Conservation (phyloP, 2,888 invertebrate species). For the Drosophila ochracea region DNA sequence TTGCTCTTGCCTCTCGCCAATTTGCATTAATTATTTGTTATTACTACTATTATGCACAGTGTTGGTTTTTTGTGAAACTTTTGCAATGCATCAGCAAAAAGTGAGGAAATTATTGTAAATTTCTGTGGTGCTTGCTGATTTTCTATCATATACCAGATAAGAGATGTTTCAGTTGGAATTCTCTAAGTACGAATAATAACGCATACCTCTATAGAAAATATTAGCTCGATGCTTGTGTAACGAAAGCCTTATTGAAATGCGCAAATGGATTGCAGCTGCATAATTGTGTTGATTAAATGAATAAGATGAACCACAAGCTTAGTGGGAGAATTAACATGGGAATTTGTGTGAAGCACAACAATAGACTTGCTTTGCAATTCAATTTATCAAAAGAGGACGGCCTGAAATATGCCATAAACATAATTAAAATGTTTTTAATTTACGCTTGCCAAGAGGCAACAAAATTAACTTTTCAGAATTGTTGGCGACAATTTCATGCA, state of each 20-base stretch:
- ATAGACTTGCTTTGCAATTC: constrained; percentile 17
- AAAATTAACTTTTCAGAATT: constrained; percentile 78
- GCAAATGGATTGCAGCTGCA: background rate
- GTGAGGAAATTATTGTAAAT: background rate
- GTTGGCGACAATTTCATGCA: constrained; percentile 67
- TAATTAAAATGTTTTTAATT: constrained; percentile 75
- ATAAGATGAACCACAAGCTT: background rate
- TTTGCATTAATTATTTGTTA: constrained; percentile 45
- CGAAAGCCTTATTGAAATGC: background rate
- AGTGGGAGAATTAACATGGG: background rate
- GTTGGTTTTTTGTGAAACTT: constrained; percentile 23
- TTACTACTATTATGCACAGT: constrained; percentile 18
- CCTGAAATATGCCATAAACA: constrained; percentile 63
- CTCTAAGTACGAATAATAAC: background rate
- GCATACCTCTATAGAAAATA: background rate
- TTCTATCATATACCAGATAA: background rate
- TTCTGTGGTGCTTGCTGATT: background rate
- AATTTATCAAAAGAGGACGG: constrained; percentile 32
- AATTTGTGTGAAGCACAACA: constrained; percentile 2
- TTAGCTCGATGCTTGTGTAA: background rate
- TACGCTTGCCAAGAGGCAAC: constrained; percentile 56
- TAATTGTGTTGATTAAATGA: constrained; percentile 6
- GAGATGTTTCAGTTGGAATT: background rate
- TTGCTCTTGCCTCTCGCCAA: background rate
- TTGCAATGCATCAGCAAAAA: constrained; percentile 20